phyloP scores from a whole-genome alignment of 2,888 invertebrate species.

The Corbicula japonica region DNA sequence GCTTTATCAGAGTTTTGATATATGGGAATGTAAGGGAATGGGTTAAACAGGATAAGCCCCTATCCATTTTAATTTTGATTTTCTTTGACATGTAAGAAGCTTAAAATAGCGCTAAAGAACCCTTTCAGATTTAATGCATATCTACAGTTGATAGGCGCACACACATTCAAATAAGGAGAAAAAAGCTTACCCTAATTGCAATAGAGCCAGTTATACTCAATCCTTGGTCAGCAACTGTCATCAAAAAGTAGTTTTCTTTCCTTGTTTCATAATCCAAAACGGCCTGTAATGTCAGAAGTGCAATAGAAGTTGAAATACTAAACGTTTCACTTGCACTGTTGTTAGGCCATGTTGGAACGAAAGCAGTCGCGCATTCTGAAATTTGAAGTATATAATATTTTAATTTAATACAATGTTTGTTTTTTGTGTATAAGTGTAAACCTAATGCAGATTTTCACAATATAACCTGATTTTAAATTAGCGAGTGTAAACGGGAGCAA shows the following conservation, averaged over 20 bases:
- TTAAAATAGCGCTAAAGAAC: no score
- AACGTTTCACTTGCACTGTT: constrained; percentile 70
- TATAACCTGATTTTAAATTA: background rate
- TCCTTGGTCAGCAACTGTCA: constrained; percentile 73
- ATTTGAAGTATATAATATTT: no score
- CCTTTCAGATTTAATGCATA: no score
- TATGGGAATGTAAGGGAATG: no score
- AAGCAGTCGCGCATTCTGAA: constrained; percentile 55
- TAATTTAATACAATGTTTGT: no score
- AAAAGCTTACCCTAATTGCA: constrained; percentile 74
- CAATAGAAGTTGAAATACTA: constrained; percentile 66
- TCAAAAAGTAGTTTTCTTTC: constrained; percentile 69
- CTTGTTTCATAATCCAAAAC: constrained; percentile 78
- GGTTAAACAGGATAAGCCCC: no score
- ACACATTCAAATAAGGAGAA: no score
- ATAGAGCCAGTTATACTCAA: constrained; percentile 73
- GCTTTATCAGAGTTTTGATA: no score
- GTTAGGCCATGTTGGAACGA: constrained; percentile 42
- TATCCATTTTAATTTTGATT: no score
- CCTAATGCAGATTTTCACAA: background rate
- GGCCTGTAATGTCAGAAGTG: constrained; percentile 71
- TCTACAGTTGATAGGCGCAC: no score
- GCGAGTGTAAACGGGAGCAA: background rate
- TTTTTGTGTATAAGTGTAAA: no score
- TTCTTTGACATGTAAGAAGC: no score